Percentiles rank a stretch among this genome's conserved stretches.
Conservation (phyloP, 2,113 vertebrate species). For the Holacanthus passer region DNA sequence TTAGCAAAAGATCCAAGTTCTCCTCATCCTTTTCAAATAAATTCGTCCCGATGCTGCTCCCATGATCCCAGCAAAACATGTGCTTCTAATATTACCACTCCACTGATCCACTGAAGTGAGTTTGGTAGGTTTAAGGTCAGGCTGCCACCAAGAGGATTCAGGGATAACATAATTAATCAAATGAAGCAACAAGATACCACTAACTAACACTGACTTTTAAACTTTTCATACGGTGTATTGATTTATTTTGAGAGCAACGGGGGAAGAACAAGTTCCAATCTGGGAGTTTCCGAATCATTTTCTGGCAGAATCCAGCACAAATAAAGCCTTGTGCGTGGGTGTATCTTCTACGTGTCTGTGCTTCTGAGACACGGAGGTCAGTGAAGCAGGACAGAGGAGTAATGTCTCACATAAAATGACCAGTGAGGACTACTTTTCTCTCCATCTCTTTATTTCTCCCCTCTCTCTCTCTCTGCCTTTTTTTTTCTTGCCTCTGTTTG, state of each 20-base stretch:
- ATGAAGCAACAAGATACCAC: not conserved
- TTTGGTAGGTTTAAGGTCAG: not conserved
- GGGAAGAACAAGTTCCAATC: not conserved
- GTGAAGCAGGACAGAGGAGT: slow-evolving; percentile 48
- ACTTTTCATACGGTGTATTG: slow-evolving; percentile 1
- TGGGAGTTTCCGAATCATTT: slow-evolving; percentile 28
- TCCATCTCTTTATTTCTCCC: slow-evolving; percentile 13
- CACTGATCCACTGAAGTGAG: not conserved
- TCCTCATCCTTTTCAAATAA: not conserved
- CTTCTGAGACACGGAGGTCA: slow-evolving; percentile 41
- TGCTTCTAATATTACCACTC: not conserved
- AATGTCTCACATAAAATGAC: slow-evolving; percentile 62
- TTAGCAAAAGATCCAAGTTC: too few relatives aligned
- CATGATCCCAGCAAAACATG: not conserved
- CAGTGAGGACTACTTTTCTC: slow-evolving; percentile 39
- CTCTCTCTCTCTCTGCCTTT: not conserved
- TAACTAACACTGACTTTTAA: not conserved
- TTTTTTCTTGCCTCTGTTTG: slow-evolving; percentile 37
- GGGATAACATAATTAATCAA: not conserved
- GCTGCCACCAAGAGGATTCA: not conserved
- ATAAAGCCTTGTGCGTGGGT: slow-evolving; percentile 22
- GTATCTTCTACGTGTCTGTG: slow-evolving; percentile 15
- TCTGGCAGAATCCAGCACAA: slow-evolving; percentile 15
- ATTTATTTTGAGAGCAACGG: slow-evolving; percentile 5
- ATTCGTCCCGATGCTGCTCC: not conserved